Evolutionary conservation across 2,888 invertebrate species (phyloP).

Genomic region (Perizoma affinitatum): DNA sequence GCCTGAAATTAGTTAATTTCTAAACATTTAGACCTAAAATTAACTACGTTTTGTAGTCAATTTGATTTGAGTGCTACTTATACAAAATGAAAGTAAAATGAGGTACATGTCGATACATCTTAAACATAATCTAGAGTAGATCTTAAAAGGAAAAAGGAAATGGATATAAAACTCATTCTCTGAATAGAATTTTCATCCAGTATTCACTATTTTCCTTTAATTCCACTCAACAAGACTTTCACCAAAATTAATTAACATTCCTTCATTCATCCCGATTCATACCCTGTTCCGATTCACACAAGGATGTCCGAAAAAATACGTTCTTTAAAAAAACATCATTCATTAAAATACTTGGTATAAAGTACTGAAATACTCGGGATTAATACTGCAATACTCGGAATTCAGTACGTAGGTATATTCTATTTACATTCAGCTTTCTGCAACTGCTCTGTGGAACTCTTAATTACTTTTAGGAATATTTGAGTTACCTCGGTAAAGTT

Average conservation of each 20-base stretch:
- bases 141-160: background rate
- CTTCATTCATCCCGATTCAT: conserved; percentile 19
- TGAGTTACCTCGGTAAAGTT: conserved; percentile 12
- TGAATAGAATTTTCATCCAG: background rate
- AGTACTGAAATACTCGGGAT: conserved; percentile 1
- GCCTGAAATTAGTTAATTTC: too few species aligned
- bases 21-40: too few species aligned
- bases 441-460: conserved; percentile 14
- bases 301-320: conserved; percentile 22
- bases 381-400: conserved; percentile 4
- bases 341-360: conserved; percentile 16
- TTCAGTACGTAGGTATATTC: conserved; percentile 5
- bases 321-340: conserved; percentile 27
- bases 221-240: conserved; percentile 23
- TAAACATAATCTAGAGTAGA: background rate
- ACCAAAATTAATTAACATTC: conserved; percentile 27
- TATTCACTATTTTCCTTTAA: conserved; percentile 25
- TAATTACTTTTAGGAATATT: conserved; percentile 23
- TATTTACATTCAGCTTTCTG: conserved; percentile 7
- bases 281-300: conserved; percentile 3
- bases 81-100: too few species aligned
- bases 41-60: too few species aligned
- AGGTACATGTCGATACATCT: too few species aligned
- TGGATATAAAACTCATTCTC: background rate
- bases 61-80: too few species aligned